Conservation (phyloP, 2,888 invertebrate genomes). For the Diarsia rubi region DNA sequence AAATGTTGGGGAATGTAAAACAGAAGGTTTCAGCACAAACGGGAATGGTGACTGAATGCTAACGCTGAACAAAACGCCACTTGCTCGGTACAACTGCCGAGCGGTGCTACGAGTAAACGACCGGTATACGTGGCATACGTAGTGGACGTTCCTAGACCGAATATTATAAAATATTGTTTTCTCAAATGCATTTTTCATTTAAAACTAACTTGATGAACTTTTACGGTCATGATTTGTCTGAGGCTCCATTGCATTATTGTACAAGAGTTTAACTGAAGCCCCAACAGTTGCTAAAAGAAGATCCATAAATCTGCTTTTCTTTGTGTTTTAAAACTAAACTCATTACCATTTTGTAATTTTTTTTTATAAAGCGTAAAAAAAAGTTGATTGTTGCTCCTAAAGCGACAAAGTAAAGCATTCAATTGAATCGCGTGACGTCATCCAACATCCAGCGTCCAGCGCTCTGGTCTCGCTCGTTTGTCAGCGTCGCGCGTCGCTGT, state of each 20-base stretch:
- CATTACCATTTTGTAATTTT: not conserved
- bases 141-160: conserved; percentile 1
- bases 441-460: conserved; percentile 7
- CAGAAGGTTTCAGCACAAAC: conserved; percentile 21
- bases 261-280: not conserved
- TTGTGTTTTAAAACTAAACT: not conserved
- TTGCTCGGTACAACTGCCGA: not conserved
- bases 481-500: conserved; percentile 61
- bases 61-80: conserved; percentile 19
- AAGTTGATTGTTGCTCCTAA: conserved; percentile 6
- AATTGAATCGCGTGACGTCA: conserved; percentile 19
- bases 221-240: not conserved
- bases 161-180: conserved; percentile 1
- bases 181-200: not conserved
- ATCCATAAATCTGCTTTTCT: not conserved
- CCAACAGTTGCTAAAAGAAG: no score
- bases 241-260: not conserved
- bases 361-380: not conserved
- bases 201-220: not conserved
- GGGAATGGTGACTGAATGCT: conserved; percentile 20
- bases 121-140: not conserved
- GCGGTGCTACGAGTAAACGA: conserved; percentile 10
- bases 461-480: conserved; percentile 56
- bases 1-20: conserved; percentile 30
- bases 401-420: conserved; percentile 29